Base-by-base conservation (phyloP, 2,113 vertebrate genomes). In the Siniperca chuatsi region DNA sequence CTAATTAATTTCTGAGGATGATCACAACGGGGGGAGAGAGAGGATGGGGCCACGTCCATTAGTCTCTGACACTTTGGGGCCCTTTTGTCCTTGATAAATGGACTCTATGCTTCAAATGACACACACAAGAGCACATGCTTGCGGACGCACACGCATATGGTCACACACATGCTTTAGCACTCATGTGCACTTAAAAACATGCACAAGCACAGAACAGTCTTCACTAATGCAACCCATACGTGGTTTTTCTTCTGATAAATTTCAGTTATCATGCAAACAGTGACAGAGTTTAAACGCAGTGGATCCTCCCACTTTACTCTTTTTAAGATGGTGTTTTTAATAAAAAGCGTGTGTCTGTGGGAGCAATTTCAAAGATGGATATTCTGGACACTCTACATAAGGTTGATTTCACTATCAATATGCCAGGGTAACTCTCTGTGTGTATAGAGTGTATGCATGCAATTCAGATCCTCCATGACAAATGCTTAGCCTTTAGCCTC, bases 1-100 rank as follows among this genome's bases (percentile, higher is more conserved):
- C 94, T 95, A 96, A 96, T 96, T 95, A 96, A 95, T 96, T 95
- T 96, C 92, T 94, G 86, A 86, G 92, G 92, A 92, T 90, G 92
- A 93, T 95, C 92, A 92, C 93, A 91, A 90, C 81, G 91, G 88
- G 91, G 82, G 86, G 70, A 71, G 70, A 50, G 78, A 67, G 64
- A 61, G 89, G 92, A 89, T 12, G 52, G 90, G 88, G 84, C 88
- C 73, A 83, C 42, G 84, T 92, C 93, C 94, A 96, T 96, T 96
- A 93, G 89, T 96, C 87, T 92, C 81, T 93, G 93, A 92, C 94
- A 94, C 92, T 95, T 95, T 92, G 83, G 90, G 89, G 81, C 83
- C 90, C 83, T 82, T 95, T 95, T 95, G 93, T 95, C 91, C 92
- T 92, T 94, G 94, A 96, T 95, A 91, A 95, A 95, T 96, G 92